These are phyloP conservation scores for Rhopalosiphum nymphaeae DNA, from an alignment of 2,888 invertebrate genomes.

Conservation along the genomic window DNA sequence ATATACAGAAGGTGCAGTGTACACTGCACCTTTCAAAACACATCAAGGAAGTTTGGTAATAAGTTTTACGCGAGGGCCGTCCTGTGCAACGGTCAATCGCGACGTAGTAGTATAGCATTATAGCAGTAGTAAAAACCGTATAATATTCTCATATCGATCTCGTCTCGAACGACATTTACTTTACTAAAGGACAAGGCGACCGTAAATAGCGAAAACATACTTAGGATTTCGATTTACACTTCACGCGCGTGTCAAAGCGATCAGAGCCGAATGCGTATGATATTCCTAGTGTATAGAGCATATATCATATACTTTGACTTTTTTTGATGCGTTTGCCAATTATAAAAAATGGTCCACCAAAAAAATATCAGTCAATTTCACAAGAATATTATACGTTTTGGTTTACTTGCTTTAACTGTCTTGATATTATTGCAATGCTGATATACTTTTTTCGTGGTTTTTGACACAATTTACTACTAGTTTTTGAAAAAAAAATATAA, in stretches of 20 bases:
- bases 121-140: neutral
- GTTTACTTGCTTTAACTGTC: neutral
- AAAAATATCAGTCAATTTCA: neutral
- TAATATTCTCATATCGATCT: neutral
- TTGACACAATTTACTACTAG: neutral
- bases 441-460: neutral
- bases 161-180: neutral
- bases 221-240: neutral
- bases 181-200: neutral
- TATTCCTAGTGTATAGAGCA: neutral
- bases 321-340: neutral
- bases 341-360: neutral
- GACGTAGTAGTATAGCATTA: neutral
- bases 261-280: neutral
- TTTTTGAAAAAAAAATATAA: neutral
- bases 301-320: neutral
- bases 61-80: neutral
- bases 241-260: neutral
- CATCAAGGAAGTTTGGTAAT: constrained; percentile 23
- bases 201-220: too few species aligned
- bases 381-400: neutral
- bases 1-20: neutral
- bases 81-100: neutral
- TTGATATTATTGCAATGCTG: neutral
- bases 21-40: neutral